Percentiles rank a stretch among this genome's conserved stretches.
Evolutionary conservation across 2,113 vertebrate species (phyloP).

Genomic region (Thalassarche chlororhynchos): DNA sequence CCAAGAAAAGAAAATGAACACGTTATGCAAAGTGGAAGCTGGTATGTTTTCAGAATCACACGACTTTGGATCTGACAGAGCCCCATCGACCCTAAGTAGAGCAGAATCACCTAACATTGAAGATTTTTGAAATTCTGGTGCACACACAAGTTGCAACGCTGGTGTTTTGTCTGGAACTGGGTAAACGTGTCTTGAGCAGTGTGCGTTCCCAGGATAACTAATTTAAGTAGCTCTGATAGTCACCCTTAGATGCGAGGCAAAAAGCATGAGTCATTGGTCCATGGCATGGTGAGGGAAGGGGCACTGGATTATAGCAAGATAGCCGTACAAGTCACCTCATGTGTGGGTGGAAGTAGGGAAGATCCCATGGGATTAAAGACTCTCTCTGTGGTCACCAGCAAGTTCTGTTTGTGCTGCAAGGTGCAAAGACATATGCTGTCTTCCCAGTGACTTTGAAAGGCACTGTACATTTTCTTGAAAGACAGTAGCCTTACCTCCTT

Average conservation of each 20-base stretch:
- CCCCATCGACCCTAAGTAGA: rapidly evolving
- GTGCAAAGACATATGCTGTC: background rate
- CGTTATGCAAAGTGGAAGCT: background rate
- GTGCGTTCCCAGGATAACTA: background rate
- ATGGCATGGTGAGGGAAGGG: background rate
- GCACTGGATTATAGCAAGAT: background rate
- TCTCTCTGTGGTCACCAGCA: background rate
- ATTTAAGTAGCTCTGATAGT: background rate
- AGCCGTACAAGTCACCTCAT: background rate
- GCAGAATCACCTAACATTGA: background rate
- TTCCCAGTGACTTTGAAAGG: background rate
- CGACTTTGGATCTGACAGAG: background rate
- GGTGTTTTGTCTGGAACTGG: background rate
- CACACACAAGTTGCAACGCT: background rate
- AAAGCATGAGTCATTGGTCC: background rate
- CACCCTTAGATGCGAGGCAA: background rate
- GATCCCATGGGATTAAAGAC: background rate
- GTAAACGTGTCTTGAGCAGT: background rate
- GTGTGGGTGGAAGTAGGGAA: background rate
- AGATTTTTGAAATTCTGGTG: background rate
- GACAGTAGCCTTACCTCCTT: background rate
- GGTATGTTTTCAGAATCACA: background rate
- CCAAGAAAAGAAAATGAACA: background rate
- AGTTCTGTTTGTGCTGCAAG: background rate
- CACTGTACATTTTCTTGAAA: background rate